A percentile compares a stretch with the other conserved stretches of the same genome.
These are phyloP conservation scores for Calonectris borealis DNA, from an alignment of 2,113 vertebrate genomes.

Conservation along the genomic window DNA sequence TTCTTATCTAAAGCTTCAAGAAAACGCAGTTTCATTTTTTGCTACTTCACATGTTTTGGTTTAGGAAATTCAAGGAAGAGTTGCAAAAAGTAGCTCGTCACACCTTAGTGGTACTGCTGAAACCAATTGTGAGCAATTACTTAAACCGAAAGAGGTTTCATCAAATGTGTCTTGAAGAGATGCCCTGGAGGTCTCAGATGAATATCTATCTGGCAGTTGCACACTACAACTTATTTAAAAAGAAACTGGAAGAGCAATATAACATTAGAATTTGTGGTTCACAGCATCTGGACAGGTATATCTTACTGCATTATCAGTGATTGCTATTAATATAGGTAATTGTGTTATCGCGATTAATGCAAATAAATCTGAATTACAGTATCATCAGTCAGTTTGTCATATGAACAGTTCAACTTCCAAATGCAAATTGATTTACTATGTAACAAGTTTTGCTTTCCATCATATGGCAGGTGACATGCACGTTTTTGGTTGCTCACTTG, in stretches of 20 bases:
- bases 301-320: neutral
- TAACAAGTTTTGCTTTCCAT: neutral
- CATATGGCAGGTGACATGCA: neutral
- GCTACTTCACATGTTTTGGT: neutral
- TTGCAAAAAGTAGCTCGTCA: conserved; percentile 61
- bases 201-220: conserved; percentile 80
- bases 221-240: conserved; percentile 78
- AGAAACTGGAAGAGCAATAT: conserved; percentile 59
- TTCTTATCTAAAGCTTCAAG: neutral
- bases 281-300: conserved; percentile 64
- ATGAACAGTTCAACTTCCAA: neutral
- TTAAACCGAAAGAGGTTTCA: conserved; percentile 71
- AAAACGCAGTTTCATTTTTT: neutral
- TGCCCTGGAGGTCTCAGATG: conserved; percentile 85
- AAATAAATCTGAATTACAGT: neutral
- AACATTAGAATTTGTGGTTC: conserved; percentile 16
- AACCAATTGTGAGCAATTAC: conserved; percentile 55
- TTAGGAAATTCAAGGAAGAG: conserved; percentile 47
- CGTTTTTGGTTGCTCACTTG: neutral
- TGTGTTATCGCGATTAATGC: neutral
- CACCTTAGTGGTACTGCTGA: conserved; percentile 67
- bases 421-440: neutral
- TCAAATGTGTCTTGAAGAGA: conserved; percentile 77
- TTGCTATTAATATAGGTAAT: neutral
- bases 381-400: neutral